phyloP scores from a whole-genome alignment of 1,140 invertebrate genomes.

The Zaprionus camerounensis region DNA sequence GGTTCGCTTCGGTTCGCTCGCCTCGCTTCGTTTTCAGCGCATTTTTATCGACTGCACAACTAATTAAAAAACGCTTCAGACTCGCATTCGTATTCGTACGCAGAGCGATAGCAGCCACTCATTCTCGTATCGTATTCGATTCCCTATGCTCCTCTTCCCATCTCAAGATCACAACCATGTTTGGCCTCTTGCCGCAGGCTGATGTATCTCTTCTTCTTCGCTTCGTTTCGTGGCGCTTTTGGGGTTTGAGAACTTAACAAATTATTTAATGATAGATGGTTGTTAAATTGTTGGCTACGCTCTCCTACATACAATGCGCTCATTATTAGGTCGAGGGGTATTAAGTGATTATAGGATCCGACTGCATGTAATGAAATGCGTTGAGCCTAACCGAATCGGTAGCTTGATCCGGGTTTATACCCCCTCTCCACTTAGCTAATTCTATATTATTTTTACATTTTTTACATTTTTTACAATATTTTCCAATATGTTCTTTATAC shows the following conservation, averaged over 20 bases:
- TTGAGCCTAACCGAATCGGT: constrained; percentile 17
- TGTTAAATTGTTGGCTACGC: constrained; percentile 68
- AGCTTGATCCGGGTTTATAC: constrained; percentile 1
- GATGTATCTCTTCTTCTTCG: constrained; percentile 6
- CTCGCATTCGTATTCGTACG: constrained; percentile 32
- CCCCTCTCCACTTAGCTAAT: background rate
- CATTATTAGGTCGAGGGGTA: constrained; percentile 61
- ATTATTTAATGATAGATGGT: constrained; percentile 82
- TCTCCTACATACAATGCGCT: constrained; percentile 33
- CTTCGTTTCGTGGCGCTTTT: constrained; percentile 63
- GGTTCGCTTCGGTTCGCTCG: constrained; percentile 30
- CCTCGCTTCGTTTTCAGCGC: constrained; percentile 68
- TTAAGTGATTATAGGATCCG: constrained; percentile 71
- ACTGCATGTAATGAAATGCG: constrained; percentile 18
- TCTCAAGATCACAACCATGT: constrained; percentile 13
- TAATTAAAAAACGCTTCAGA: constrained; percentile 76
- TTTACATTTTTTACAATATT: background rate
- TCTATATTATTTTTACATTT: background rate
- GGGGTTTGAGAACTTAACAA: constrained; percentile 71
- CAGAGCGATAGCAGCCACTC: background rate
- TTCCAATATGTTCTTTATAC: constrained; percentile 2
- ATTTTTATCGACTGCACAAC: constrained; percentile 79
- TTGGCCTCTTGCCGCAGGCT: constrained; percentile 41
- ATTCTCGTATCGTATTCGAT: background rate
- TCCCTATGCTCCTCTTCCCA: constrained; percentile 6